A percentile compares a stretch with the other conserved stretches of the same genome.
Conservation (phyloP, 2,797 vertebrate species). For the Silurus lanzhouensis region DNA sequence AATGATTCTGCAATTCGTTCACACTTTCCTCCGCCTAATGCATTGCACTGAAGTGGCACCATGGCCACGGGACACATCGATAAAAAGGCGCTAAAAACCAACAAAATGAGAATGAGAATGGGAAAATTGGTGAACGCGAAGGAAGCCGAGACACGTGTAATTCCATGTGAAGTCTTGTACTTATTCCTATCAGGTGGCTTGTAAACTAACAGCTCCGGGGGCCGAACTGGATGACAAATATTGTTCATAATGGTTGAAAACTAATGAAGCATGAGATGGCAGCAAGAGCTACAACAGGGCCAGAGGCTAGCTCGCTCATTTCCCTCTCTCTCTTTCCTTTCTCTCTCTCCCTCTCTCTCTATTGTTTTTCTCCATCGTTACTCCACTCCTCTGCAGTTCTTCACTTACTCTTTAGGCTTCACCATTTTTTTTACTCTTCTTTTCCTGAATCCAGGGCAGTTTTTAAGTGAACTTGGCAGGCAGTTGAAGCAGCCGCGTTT, state of each 20-base stretch:
- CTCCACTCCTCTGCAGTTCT: conserved; percentile 25
- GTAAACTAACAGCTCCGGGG: conserved; percentile 58
- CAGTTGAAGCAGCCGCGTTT: not conserved
- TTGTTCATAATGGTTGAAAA: conserved; percentile 61
- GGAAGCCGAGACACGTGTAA: conserved; percentile 49
- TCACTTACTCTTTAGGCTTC: conserved; percentile 28
- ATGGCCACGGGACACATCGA: conserved; percentile 24
- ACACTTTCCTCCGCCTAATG: not conserved
- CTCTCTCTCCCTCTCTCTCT: not conserved
- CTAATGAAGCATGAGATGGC: conserved; percentile 61
- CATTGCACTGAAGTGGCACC: not conserved
- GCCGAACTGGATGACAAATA: conserved; percentile 64
- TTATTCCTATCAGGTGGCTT: conserved; percentile 63
- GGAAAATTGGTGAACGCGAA: conserved; percentile 24
- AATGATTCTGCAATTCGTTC: conserved; percentile 24
- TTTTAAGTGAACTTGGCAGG: conserved; percentile 24
- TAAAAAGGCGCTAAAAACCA: conserved; percentile 35
- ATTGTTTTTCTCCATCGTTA: conserved; percentile 12
- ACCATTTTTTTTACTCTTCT: not conserved
- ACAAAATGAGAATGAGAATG: conserved; percentile 33
- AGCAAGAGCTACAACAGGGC: conserved; percentile 53
- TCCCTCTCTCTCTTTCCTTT: not conserved
- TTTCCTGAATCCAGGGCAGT: conserved; percentile 5
- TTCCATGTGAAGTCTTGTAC: conserved; percentile 56
- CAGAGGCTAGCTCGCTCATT: conserved; percentile 46